These are phyloP conservation scores for Pachyuromys duprasi DNA, from an alignment of 2,797 vertebrate species.

Conservation along the genomic window DNA sequence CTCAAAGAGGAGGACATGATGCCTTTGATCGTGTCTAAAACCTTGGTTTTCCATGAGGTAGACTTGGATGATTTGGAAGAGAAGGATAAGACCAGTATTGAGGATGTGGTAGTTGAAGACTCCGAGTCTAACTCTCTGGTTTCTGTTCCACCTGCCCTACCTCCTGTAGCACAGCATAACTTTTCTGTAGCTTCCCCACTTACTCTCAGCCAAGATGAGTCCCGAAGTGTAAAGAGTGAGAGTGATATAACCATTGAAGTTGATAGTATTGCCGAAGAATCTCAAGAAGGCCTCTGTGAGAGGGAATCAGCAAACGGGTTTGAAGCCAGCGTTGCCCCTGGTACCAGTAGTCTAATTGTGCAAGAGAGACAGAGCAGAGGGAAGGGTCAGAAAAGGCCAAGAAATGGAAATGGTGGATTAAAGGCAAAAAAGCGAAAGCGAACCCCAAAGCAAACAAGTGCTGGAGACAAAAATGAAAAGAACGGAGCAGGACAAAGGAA, in stretches of 20 bases:
- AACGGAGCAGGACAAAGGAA: constrained; percentile 98
- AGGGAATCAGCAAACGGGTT: constrained; percentile 91
- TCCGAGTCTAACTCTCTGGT: constrained; percentile 79
- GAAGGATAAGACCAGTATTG: constrained; percentile 91
- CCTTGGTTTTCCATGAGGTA: constrained; percentile 96
- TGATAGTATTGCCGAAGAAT: constrained; percentile 90
- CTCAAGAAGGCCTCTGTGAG: constrained; percentile 92
- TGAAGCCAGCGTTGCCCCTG: constrained; percentile 90
- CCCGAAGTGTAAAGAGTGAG: constrained; percentile 90
- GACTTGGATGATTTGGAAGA: constrained; percentile 97
- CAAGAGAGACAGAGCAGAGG: constrained; percentile 92
- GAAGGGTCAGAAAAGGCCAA: constrained; percentile 95
- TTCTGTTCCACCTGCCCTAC: constrained; percentile 83
- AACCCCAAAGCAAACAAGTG: constrained; percentile 93
- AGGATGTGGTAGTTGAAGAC: constrained; percentile 87
- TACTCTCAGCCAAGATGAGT: constrained; percentile 90
- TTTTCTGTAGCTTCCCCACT: constrained; percentile 88
- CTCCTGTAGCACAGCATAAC: constrained; percentile 78
- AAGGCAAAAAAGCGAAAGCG: constrained; percentile 96
- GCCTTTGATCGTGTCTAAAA: constrained; percentile 95
- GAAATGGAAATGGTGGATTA: constrained; percentile 90
- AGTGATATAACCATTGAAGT: constrained; percentile 92
- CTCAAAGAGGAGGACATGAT: constrained; percentile 90
- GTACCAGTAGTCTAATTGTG: constrained; percentile 89
- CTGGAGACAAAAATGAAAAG: constrained; percentile 92